Conservation (phyloP, 2,888 invertebrate species). For the Drosophila merina region DNA sequence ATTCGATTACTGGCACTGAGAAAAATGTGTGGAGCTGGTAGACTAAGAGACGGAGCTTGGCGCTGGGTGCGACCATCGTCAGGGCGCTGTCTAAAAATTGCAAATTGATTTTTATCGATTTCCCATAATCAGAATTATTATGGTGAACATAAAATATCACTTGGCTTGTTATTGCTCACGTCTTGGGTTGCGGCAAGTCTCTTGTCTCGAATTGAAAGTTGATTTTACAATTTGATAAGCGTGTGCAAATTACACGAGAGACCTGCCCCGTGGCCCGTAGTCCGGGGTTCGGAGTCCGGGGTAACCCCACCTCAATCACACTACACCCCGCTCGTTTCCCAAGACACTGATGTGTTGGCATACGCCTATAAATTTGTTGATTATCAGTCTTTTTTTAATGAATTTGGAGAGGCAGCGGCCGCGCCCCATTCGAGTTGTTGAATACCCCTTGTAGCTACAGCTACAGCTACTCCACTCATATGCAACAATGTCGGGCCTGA, state of each 20-base stretch:
- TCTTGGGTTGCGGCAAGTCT: constrained; percentile 45
- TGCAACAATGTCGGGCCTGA: constrained; percentile 32
- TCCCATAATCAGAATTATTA: constrained; percentile 70
- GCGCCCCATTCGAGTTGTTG: constrained; percentile 37
- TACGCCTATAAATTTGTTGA: constrained; percentile 76
- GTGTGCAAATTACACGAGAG: constrained; percentile 74
- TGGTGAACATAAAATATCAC: constrained; percentile 70
- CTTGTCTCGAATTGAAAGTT: constrained; percentile 70
- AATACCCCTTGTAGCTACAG: constrained; percentile 31
- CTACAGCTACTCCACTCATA: constrained; percentile 22
- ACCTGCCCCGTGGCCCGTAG: constrained; percentile 50
- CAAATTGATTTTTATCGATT: constrained; percentile 79
- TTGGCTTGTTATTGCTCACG: constrained; percentile 71
- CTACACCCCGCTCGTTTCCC: constrained; percentile 19
- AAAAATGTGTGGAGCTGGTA: background rate
- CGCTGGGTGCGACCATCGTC: constrained; percentile 51
- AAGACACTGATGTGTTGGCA: constrained; percentile 74
- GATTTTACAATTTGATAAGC: constrained; percentile 77
- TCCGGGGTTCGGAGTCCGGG: background rate
- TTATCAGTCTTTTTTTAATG: constrained; percentile 66
- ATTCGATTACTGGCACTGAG: constrained; percentile 40
- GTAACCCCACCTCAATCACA: background rate
- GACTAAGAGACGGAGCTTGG: background rate
- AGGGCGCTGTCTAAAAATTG: constrained; percentile 70
- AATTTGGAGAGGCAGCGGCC: constrained; percentile 64